Evolutionary conservation across 2,797 vertebrate species (phyloP).

Genomic region (Taeniopygia guttata): DNA sequence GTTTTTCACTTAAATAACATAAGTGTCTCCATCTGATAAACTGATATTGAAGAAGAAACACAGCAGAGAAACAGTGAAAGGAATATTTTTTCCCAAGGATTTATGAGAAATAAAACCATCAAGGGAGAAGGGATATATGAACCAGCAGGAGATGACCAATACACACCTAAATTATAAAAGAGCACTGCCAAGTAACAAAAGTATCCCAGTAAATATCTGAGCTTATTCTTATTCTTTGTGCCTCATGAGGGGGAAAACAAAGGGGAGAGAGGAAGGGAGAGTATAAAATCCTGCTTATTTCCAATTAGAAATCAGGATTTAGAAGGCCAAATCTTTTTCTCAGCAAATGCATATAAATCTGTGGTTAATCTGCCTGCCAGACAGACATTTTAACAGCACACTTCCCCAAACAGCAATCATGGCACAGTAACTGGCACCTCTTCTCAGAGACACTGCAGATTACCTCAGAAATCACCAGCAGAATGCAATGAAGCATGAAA

Average conservation of each 20-base stretch:
- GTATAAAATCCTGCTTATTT: neutral
- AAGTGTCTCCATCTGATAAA: neutral
- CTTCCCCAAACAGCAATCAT: neutral
- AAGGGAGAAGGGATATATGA: neutral
- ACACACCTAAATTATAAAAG: neutral
- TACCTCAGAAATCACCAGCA: neutral
- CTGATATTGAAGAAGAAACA: neutral
- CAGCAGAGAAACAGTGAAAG: neutral
- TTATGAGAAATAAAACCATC: neutral
- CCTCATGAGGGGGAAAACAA: neutral
- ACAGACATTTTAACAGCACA: neutral
- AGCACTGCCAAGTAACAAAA: neutral
- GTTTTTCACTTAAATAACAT: neutral
- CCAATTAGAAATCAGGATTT: neutral
- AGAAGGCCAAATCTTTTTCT: neutral
- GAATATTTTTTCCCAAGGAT: neutral
- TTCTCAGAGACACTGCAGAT: neutral
- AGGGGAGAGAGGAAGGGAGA: accelerated
- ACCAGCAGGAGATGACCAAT: neutral
- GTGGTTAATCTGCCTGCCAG: neutral
- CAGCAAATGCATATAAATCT: neutral
- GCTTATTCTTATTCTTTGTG: neutral
- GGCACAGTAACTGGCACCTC: neutral
- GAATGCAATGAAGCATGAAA: neutral
- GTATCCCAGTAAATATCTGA: neutral